Evolutionary conservation across 2,888 invertebrate species (phyloP).

Genomic region (Heliconius cydno): DNA sequence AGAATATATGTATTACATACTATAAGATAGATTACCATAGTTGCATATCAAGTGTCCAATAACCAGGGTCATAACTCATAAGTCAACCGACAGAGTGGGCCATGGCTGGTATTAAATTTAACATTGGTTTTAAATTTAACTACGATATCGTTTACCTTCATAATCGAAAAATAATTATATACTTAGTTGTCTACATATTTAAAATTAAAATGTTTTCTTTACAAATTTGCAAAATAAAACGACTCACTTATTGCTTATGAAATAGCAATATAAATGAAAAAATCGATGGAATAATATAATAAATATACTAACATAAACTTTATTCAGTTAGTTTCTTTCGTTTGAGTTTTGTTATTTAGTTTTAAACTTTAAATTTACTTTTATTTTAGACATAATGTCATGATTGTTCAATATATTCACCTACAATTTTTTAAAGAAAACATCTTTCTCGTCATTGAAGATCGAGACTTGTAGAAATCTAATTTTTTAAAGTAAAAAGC

Average conservation of each 20-base stretch:
- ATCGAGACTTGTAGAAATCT: background rate
- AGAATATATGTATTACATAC: background rate
- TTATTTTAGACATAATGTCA: background rate
- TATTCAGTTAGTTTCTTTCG: conserved; percentile 1
- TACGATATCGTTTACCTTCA: conserved; percentile 24
- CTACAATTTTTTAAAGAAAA: background rate
- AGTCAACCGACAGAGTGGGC: conserved; percentile 51
- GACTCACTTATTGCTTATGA: no score
- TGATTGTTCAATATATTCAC: no score
- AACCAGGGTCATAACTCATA: conserved; percentile 56
- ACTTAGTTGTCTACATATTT: background rate
- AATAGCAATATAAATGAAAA: background rate
- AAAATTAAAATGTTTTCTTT: background rate
- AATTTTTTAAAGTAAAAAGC: no score
- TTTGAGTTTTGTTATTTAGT: background rate
- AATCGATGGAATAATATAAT: background rate
- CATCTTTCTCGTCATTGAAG: background rate
- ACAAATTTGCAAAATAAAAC: background rate
- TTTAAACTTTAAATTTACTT: background rate
- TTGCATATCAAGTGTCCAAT: conserved; percentile 53
- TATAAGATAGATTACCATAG: conserved; percentile 29
- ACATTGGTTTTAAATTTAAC: conserved; percentile 19
- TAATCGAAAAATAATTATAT: background rate
- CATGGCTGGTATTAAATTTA: conserved; percentile 29
- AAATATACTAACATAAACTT: background rate